These are phyloP conservation scores for Callithrix jacchus DNA, from an alignment of 2,113 vertebrate species.

Conservation along the genomic window DNA sequence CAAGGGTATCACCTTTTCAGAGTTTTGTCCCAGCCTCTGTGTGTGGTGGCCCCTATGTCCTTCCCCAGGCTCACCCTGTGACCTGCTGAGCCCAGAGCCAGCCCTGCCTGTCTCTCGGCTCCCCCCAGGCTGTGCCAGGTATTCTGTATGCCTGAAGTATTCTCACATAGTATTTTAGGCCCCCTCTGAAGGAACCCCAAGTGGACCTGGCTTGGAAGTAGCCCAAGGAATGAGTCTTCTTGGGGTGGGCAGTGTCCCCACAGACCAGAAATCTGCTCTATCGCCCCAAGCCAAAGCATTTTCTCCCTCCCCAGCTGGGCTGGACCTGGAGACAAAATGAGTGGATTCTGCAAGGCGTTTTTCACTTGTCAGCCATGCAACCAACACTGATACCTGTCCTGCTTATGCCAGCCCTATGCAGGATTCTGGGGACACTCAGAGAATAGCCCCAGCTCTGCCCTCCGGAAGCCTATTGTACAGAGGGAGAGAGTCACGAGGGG, in stretches of 20 bases:
- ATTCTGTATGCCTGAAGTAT: not conserved
- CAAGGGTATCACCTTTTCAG: not conserved
- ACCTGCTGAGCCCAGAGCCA: not conserved
- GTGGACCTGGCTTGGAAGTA: not conserved
- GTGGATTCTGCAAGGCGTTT: not conserved
- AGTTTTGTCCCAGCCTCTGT: not conserved
- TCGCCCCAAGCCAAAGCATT: not conserved
- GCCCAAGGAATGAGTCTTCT: not conserved
- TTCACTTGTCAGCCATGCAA: too few species aligned
- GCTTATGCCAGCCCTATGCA: not conserved
- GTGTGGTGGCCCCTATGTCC: not conserved
- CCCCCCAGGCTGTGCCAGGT: not conserved
- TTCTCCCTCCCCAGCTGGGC: not conserved
- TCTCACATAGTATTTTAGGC: not conserved
- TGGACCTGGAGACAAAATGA: not conserved
- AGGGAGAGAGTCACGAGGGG: not conserved
- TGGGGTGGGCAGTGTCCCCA: too few species aligned
- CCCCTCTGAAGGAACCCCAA: not conserved
- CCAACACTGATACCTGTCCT: not conserved
- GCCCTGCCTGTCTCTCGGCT: not conserved
- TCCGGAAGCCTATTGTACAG: not conserved
- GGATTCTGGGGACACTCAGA: not conserved
- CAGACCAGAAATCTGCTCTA: not conserved
- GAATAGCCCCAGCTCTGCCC: not conserved
- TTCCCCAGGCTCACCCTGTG: not conserved